A percentile compares a stretch with the other conserved stretches of the same genome.
Conservation (phyloP, 1,140 invertebrate species). For the Hylaeus anthracinus region DNA sequence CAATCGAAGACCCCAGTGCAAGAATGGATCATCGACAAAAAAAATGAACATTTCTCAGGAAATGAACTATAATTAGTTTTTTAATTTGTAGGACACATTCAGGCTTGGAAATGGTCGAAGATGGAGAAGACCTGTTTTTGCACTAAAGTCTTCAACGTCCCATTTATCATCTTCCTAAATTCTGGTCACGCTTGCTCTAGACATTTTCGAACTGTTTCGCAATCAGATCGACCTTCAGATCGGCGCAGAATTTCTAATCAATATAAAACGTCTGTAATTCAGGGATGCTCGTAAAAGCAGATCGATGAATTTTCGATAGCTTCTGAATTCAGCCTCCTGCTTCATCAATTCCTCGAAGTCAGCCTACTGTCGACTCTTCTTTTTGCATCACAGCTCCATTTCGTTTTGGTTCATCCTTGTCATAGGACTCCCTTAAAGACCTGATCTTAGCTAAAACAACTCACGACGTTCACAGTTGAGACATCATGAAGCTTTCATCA, state of each 20-base stretch:
- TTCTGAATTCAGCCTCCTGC: background rate
- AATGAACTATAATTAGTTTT: no score
- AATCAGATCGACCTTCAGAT: background rate
- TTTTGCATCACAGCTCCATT: background rate
- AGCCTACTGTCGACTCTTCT: background rate
- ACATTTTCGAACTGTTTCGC: background rate
- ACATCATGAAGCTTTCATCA: background rate
- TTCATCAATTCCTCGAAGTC: background rate
- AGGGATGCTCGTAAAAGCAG: background rate
- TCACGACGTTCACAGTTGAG: background rate
- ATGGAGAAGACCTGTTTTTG: no score
- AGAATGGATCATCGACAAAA: no score
- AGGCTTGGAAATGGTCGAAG: no score
- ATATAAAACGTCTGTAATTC: background rate
- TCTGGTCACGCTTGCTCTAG: background rate
- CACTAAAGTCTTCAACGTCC: no score
- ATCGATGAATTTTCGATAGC: background rate
- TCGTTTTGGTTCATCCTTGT: no score
- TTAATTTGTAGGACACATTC: no score
- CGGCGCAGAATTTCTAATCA: background rate
- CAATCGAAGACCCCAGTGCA: no score
- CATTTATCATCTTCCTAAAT: no score
- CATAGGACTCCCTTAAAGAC: slow-evolving; percentile 17
- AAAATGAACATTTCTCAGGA: no score
- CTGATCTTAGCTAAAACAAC: slow-evolving; percentile 12